Conservation (phyloP, 2,113 vertebrate species). For the Trochalopteron elliotii region DNA sequence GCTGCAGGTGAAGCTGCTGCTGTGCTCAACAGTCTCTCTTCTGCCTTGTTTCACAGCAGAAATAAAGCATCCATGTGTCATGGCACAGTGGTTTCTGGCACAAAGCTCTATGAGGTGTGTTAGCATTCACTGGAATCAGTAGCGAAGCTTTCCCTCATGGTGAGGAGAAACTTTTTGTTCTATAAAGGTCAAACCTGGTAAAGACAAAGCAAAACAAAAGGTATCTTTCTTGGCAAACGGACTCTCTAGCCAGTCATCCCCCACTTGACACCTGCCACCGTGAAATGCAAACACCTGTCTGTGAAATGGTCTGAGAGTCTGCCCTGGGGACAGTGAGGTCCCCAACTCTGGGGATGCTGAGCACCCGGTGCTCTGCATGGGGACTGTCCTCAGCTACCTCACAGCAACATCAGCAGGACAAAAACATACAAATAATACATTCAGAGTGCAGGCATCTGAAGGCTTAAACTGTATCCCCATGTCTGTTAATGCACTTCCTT, state of each 20-base stretch:
- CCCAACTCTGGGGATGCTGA: rapidly evolving
- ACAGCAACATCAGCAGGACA: background rate
- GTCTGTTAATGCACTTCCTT: background rate
- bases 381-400: background rate
- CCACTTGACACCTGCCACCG: background rate
- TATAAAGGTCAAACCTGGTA: background rate
- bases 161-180: constrained; percentile 28
- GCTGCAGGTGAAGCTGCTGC: background rate
- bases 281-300: background rate
- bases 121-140: background rate
- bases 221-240: background rate
- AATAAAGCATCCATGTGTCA: background rate
- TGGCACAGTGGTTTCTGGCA: background rate
- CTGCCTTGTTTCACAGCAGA: background rate
- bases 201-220: background rate
- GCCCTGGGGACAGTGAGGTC: background rate
- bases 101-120: background rate
- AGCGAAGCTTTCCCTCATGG: background rate
- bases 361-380: background rate
- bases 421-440: background rate
- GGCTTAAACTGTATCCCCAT: background rate
- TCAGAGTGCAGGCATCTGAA: background rate
- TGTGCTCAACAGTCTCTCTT: background rate
- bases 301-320: background rate
- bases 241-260: background rate